phyloP scores from a whole-genome alignment of 2,888 invertebrate genomes.

The Glaucopsyche alexis region DNA sequence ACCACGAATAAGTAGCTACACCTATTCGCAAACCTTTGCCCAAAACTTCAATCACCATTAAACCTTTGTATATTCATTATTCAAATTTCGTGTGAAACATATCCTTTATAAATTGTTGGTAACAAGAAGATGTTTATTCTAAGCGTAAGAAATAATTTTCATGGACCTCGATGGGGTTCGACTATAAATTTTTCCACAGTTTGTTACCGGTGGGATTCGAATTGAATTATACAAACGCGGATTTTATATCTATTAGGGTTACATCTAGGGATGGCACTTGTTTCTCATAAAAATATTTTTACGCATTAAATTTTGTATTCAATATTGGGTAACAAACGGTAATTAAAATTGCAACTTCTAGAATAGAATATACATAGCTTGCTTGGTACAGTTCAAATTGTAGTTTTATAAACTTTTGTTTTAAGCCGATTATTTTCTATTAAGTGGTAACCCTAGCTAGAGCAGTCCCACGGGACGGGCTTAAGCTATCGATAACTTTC shows the following conservation, averaged over 20 bases:
- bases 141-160: constrained; percentile 22
- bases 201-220: constrained; percentile 44
- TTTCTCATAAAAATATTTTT: not conserved
- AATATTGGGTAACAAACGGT: not conserved
- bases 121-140: not conserved
- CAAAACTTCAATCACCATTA: no score
- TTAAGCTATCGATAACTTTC: constrained; percentile 76
- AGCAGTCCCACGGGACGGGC: constrained; percentile 65
- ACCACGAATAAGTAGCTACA: no score
- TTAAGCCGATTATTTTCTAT: not conserved
- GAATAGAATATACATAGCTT: not conserved
- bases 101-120: not conserved
- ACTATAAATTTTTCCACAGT: constrained; percentile 38
- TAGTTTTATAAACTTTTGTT: not conserved
- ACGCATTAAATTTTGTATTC: not conserved
- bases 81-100: not conserved
- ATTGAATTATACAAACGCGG: constrained; percentile 74
- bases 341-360: not conserved
- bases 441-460: not conserved
- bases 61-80: not conserved
- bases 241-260: constrained; percentile 76
- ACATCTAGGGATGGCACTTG: constrained; percentile 47
- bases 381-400: not conserved
- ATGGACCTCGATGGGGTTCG: not conserved
- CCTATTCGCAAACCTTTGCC: no score